Conservation (phyloP, 1,140 invertebrate genomes). For the Leptopilina boulardi region DNA sequence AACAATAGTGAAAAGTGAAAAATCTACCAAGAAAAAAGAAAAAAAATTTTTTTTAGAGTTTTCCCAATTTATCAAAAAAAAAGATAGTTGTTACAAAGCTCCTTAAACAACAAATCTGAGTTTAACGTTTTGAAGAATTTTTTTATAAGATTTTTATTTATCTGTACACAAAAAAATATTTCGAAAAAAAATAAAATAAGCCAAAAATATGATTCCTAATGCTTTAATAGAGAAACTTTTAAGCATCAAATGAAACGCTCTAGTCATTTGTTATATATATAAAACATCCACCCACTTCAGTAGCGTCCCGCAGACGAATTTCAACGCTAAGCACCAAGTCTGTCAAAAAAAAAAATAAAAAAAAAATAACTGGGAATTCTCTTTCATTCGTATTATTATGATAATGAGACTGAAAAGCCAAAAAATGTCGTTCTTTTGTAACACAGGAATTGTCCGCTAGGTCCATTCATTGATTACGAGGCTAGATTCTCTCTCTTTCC, state of each 20-base stretch:
- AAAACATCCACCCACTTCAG: conserved; percentile 8
- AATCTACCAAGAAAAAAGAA: neutral
- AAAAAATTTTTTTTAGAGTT: neutral
- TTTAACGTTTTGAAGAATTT: no score
- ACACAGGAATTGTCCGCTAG: conserved; percentile 72
- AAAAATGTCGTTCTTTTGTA: conserved; percentile 73
- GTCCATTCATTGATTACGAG: conserved; percentile 74
- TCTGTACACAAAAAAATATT: no score
- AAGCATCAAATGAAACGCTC: neutral
- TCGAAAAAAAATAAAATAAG: no score
- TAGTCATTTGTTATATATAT: neutral
- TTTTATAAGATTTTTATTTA: no score
- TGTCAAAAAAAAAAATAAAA: conserved; percentile 37
- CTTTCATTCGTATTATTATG: conserved; percentile 75
- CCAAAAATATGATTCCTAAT: no score
- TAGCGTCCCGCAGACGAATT: conserved; percentile 20
- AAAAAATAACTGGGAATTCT: conserved; percentile 61
- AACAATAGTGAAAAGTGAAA: conserved; percentile 26
- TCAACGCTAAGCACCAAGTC: conserved; percentile 15
- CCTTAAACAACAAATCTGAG: no score
- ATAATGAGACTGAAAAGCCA: conserved; percentile 74
- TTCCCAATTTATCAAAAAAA: neutral
- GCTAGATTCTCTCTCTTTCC: conserved; percentile 58
- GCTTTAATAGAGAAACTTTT: neutral
- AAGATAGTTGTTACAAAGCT: no score